Evolutionary conservation across 2,113 vertebrate genomes (phyloP), one percentile per base, ranked within the genome.

Genomic region (Nesoenas mayeri): DNA sequence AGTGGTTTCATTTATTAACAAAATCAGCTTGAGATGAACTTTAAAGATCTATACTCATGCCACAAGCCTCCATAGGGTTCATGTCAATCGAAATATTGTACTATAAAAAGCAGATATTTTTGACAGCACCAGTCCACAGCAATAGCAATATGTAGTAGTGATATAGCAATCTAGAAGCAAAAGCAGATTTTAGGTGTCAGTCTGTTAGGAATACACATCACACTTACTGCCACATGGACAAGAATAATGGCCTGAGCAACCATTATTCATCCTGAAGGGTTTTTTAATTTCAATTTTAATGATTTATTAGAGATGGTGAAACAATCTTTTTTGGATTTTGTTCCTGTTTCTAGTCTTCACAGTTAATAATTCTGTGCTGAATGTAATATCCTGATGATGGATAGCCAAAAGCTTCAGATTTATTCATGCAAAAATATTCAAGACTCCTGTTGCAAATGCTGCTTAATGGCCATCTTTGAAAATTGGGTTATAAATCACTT

Each of bases 211-310:
- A 95, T 62, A 94, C 87, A 60, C 56, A 92, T 95, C 89, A 95
- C 48, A 95, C 36, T 91, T 96, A 88, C 71, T 96, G 90, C 79
- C 85, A 91, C 44, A 42, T 54, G 58, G 74, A 64, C 61, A 96
- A 94, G 95, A 97, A 94, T 82, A 96, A 97, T 88, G 58, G 44
- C 61, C 83, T 87, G 14, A 65, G 36, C 57, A 92, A 79, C 42
- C 79, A 82, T 89, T 95, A 79, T 93, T 97, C 97, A 97, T 93
- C 77, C 90, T 80, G 79, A 95, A 93, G 80, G 44, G 31, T 38
- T 40, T 95, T 97, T 97, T 90, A 80, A 97, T 97, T 98, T 96
- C 83, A 92, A 65, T 94, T 96, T 84, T 74, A 91, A 67, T 97
- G 89, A 96, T 96, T 96, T 97, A 97, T 97, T 96, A 85, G 69